Evolutionary conservation across 92 coral and sea anemone genomes (phyloP), one percentile per base, ranked within the genome.

Genomic region (Epizoanthus ramosus): DNA sequence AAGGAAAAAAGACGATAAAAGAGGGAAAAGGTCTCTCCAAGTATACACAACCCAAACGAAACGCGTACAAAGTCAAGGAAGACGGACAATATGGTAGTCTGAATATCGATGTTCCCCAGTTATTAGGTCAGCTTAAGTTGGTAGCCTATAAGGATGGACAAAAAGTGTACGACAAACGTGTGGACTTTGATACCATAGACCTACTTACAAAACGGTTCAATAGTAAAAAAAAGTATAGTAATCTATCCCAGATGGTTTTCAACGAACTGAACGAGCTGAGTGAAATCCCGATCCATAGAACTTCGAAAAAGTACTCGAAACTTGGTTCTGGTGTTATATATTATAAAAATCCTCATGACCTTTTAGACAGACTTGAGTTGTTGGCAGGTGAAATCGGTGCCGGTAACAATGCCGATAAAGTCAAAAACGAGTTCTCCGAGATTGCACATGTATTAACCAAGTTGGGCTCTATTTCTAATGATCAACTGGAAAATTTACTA

Each of bases 151-250:
- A 24, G 4, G 66, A 50, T 53, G 66, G 76, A 33, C 24, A 70
- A 17, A 82, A 82, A 15, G 86, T 82, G 17, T 70, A 82, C 33
- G 86, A 82, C 16, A 82, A 71, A 53, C 79, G 5, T 1, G 43
- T 37, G 0, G 43, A 53, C 6, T 75, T 75, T 24, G 73, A 68
- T 68, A 68, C 73, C 1, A 24, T 68, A 3, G 73, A 68, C 6
- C 6, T 68, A n/a, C 5, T 68, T 0, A 68, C 73, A 19, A 68
- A 68, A 45, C 5, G 37, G 14, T 68, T n/a, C 14, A 68, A 68
- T 5, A 3, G 43, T 37, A 1, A 5, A 0, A 37, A 37, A 3
- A 37, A 71, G 57, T 71, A 71, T 17, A 56, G 60, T 56, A 4
- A 56, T 12, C 60, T 56, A 7, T 56, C 60, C 0, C 3, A 56